Evolutionary conservation across 1,140 invertebrate genomes (phyloP).

Genomic region (Hylaeus anthracinus): DNA sequence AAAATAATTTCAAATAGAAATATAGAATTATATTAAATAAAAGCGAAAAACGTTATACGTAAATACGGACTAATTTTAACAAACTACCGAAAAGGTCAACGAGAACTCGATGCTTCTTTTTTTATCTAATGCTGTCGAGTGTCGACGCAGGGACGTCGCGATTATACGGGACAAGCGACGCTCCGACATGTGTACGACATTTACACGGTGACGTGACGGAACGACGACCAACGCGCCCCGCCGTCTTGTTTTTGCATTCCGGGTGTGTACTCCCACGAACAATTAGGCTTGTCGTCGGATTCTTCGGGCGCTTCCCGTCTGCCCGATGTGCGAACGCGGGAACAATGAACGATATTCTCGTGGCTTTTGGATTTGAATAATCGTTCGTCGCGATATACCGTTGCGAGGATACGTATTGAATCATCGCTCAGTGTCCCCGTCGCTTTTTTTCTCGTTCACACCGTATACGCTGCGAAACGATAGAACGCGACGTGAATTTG

Average conservation of each 20-base stretch:
- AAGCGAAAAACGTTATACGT: no score
- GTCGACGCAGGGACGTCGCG: not conserved
- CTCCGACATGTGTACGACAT: constrained; percentile 55
- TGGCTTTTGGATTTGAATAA: constrained; percentile 37
- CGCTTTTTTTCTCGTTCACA: not conserved
- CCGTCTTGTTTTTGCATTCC: constrained; percentile 52
- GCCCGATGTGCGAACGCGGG: constrained; percentile 46
- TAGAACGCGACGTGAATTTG: no score
- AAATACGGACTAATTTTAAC: no score
- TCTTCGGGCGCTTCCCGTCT: constrained; percentile 48
- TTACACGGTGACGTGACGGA: constrained; percentile 40
- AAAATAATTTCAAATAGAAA: no score
- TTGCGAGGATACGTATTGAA: constrained; percentile 28
- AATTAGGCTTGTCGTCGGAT: constrained; percentile 62
- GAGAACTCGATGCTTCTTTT: not conserved
- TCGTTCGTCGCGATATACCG: constrained; percentile 33
- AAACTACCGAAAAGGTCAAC: not conserved
- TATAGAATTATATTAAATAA: no score
- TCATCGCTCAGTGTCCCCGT: not conserved
- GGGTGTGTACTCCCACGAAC: constrained; percentile 45
- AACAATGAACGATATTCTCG: constrained; percentile 28
- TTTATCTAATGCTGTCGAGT: not conserved
- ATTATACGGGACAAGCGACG: constrained; percentile 18
- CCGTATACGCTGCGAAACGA: not conserved
- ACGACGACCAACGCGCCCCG: constrained; percentile 11